Percentiles rank a stretch among this genome's conserved stretches.
phyloP scores from a whole-genome alignment of 2,888 invertebrate genomes.

The Nemotelus nigrinus region DNA sequence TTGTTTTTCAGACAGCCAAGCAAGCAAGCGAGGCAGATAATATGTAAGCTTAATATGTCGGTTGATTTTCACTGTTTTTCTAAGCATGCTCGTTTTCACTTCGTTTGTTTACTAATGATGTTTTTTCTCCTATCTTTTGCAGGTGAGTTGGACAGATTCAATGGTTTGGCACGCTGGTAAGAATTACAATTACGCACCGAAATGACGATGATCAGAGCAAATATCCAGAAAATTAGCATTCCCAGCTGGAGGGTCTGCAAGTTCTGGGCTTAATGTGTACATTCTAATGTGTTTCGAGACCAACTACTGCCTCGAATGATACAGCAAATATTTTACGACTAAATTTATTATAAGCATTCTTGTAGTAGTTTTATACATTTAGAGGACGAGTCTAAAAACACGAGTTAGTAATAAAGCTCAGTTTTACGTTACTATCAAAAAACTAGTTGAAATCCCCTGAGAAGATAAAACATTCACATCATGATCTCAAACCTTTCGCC shows the following conservation, averaged over 20 bases:
- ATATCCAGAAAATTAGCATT: not conserved
- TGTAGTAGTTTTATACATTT: not conserved
- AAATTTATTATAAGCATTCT: too few relatives aligned
- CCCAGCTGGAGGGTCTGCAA: not conserved
- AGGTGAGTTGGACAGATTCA: slow-evolving; percentile 25
- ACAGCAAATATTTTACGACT: too few relatives aligned
- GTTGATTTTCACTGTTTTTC: not conserved
- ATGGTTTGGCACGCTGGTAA: not conserved
- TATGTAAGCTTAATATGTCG: not conserved
- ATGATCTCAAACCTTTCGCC: not conserved
- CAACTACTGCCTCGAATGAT: not conserved
- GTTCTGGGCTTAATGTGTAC: not conserved
- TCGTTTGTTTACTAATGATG: slow-evolving; percentile 8
- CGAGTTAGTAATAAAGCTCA: slow-evolving; percentile 8
- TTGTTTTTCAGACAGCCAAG: not conserved
- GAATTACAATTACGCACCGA: not conserved
- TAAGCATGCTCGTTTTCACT: not conserved
- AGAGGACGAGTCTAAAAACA: not conserved
- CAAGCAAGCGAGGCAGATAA: not conserved
- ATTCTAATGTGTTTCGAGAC: not conserved
- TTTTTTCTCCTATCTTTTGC: slow-evolving; percentile 13
- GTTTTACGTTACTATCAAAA: slow-evolving; percentile 20
- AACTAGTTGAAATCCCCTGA: not conserved
- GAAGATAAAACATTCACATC: not conserved
- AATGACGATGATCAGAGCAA: not conserved